Evolutionary conservation across 2,113 vertebrate genomes (phyloP).

Genomic region (Vidua macroura): DNA sequence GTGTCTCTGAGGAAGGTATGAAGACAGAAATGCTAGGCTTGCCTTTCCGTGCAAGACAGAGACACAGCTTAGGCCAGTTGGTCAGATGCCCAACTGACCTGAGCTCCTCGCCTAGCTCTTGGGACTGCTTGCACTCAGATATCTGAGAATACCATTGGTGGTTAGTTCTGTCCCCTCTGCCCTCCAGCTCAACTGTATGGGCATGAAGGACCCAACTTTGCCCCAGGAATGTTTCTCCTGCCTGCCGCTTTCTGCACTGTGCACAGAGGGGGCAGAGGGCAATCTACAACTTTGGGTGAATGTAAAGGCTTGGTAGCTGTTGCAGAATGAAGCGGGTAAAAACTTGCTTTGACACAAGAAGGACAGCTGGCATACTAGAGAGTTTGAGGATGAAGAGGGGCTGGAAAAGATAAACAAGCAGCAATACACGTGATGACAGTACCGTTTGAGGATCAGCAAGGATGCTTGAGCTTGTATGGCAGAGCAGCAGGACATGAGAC

Average conservation of each 20-base stretch:
- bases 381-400: not conserved
- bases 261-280: not conserved
- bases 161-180: not conserved
- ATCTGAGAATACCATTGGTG: not conserved
- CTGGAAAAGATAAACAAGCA: not conserved
- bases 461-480: not conserved
- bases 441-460: not conserved
- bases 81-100: not conserved
- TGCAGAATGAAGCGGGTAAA: not conserved
- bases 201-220: accelerated
- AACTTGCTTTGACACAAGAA: not conserved
- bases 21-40: not conserved
- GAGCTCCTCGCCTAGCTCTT: not conserved
- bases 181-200: not conserved
- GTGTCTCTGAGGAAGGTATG: not conserved
- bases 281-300: not conserved
- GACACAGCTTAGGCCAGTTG: not conserved
- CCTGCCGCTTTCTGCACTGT: not conserved
- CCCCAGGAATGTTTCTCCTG: not conserved
- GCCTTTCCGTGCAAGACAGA: not conserved
- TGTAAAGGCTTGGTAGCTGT: not conserved
- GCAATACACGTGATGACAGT: accelerated
- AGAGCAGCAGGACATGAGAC: not conserved
- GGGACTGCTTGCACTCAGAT: not conserved
- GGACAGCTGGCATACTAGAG: not conserved